Evolutionary conservation across 2,797 vertebrate species (phyloP).

Genomic region (Lutjanus argentimaculatus): DNA sequence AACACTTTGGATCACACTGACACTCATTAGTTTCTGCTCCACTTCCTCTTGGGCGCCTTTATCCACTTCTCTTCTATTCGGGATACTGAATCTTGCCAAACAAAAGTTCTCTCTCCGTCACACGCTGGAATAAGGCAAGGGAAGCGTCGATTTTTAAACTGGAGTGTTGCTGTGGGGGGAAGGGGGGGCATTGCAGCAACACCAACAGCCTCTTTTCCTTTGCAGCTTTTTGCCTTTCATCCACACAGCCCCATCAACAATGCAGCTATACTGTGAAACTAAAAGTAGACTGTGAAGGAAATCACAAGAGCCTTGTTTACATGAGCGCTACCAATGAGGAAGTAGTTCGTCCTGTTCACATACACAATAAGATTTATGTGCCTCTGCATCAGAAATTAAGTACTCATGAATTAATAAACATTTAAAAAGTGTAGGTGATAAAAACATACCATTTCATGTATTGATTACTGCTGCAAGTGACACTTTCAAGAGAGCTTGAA

Average conservation of each 20-base stretch:
- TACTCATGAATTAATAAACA: not conserved
- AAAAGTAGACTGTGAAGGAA: slow-evolving; percentile 25
- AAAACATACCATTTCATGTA: not conserved
- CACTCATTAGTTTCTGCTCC: slow-evolving; percentile 85
- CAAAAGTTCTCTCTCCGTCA: slow-evolving; percentile 62
- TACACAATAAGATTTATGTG: not conserved
- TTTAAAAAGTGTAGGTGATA: not conserved
- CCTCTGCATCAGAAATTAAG: not conserved
- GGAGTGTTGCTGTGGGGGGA: slow-evolving; percentile 17
- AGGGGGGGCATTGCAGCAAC: not conserved
- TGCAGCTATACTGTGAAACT: not conserved
- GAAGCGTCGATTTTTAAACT: slow-evolving; percentile 51
- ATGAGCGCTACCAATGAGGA: slow-evolving; percentile 3
- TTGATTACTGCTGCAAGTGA: not conserved
- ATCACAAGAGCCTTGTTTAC: slow-evolving; percentile 29
- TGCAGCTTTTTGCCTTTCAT: slow-evolving; percentile 6
- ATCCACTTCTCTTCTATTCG: slow-evolving; percentile 74
- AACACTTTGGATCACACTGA: slow-evolving; percentile 66
- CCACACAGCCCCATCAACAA: not conserved
- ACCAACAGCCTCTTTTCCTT: not conserved
- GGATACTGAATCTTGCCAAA: slow-evolving; percentile 66
- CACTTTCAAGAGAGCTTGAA: no score
- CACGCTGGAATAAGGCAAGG: slow-evolving; percentile 46
- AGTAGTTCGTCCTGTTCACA: not conserved
- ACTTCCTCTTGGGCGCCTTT: slow-evolving; percentile 80